phyloP scores from a whole-genome alignment of 2,797 vertebrate species.

The Tiaroga cobitis region DNA sequence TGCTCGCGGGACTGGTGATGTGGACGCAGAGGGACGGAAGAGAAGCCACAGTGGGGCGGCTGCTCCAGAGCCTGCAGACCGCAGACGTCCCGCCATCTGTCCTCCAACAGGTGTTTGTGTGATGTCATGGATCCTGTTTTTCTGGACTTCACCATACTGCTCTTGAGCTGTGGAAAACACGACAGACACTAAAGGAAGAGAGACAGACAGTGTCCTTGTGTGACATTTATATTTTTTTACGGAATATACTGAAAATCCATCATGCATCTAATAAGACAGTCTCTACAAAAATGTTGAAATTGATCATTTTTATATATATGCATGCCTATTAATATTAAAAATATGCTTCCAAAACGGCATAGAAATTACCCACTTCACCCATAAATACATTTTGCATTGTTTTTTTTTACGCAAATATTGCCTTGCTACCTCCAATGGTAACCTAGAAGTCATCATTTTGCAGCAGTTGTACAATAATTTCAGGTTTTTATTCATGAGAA shows the following conservation, averaged over 20 bases:
- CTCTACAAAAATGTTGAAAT: background rate
- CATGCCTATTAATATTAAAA: background rate
- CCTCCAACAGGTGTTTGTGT: conserved; percentile 77
- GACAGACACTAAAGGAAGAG: background rate
- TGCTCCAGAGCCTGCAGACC: conserved; percentile 76
- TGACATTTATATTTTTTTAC: background rate
- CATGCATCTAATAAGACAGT: background rate
- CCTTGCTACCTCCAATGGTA: background rate
- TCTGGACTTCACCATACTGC: background rate
- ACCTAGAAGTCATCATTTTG: background rate
- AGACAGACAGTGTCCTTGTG: background rate
- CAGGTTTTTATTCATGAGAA: background rate
- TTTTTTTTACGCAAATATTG: background rate
- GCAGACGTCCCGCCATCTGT: conserved; percentile 79
- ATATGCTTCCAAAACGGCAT: background rate
- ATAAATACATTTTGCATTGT: background rate
- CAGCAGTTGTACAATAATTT: background rate
- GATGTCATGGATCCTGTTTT: conserved; percentile 47
- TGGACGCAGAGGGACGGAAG: conserved; percentile 85
- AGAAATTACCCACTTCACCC: background rate
- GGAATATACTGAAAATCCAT: background rate
- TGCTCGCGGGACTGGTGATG: conserved; percentile 83
- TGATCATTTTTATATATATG: background rate
- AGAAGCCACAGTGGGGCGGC: conserved; percentile 79
- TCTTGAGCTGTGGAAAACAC: background rate